Base-by-base conservation (phyloP, 2,888 invertebrate species). In the Harmothoe impar region DNA sequence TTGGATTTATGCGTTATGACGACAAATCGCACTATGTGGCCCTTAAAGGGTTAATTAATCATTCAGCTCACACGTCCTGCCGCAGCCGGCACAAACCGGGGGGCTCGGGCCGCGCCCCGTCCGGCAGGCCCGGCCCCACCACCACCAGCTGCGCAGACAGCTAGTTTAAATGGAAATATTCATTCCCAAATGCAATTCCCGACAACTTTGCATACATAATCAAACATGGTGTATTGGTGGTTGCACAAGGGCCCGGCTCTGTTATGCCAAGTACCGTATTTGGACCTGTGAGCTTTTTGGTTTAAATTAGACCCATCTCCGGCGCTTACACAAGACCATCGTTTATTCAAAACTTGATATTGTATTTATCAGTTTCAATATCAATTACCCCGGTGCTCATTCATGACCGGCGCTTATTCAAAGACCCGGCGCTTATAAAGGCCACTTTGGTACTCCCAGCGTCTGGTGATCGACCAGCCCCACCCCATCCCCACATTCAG, bases 161-260 rank as follows among this genome's bases (percentile, higher is more conserved):
- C 62, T n/a, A n/a, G 3, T 62, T 62, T 62, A 62, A 62, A 62
- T 62, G 62, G 62, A 62, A 62, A 62, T 62, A 62, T 62, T n/a
- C n/a, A 20, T n/a, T 62, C 20, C 7, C 62, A 62, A 62, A 62
- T 62, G 20, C 62, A n/a, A 62, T 62, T 62, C 62, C 62, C 23
- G 15, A 62, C 62, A n/a, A 62, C 62, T 62, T 62, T n/a, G 62
- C 62, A 62, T 62, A n/a, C 62, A 62, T 62, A 62, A 62, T 62
- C 3, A 62, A 62, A 20, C 62, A 20, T 62, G 62, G 62, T n/a
- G 23, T 62, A n/a, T n/a, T 15, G 62, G n/a, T n/a, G n/a, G 62
- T n/a, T n/a, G 62, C 62, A 62, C 62, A 10, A 43, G 43, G 5
- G 20, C 62, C 20, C 62, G 20, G 62, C 43, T 43, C 43, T 43